Evolutionary conservation across 2,113 vertebrate species (phyloP), one percentile per base, ranked within the genome.

Genomic region (Leptodactylus fuscus): DNA sequence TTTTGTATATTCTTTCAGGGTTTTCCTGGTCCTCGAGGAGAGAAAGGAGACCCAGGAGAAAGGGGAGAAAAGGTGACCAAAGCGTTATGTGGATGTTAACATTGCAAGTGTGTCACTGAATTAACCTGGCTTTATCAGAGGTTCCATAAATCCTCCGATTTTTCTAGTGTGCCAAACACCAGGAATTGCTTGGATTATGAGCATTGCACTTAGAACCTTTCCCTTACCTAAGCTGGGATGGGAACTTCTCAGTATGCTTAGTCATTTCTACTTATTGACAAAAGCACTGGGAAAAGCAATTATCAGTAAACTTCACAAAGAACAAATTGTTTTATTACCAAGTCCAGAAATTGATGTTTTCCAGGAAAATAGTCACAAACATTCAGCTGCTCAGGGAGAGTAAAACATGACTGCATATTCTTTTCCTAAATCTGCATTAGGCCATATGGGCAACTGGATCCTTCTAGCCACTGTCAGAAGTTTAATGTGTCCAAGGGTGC

Each of bases 1-100:
- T 82, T 92, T 89, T 89, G 87, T 90, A 92, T 95, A n/a, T 95
- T 93, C 95, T 94, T 91, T 95, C 79, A 99, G 98, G 98, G 98
- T 90, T 97, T 97, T 87, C 96, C 96, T 88, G 98, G 98, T 91
- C 96, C 97, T 93, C 97, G 92, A 91, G 98, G 98, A 92, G 98
- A 99, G 90, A 99, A 98, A 93, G 98, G 98, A 91, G 96, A 98
- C 93, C 87, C 91, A 89, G 97, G 98, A 94, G 98, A 98, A 91
- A 98, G 96, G 95, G 98, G 98, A 95, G 98, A 99, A 95, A 99
- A 99, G 98, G 98, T 99, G 96, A 97, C 92, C 81, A 84, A 55
- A 87, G 81, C 83, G 34, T 87, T 73, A 55, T 38, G 53, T 46
- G 24, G 73, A 70, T 89, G 46, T 36, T 91, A 58, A 90, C 87